These are phyloP conservation scores for Ypsolopha scabrella DNA, from an alignment of 2,888 invertebrate genomes.

Conservation along the genomic window DNA sequence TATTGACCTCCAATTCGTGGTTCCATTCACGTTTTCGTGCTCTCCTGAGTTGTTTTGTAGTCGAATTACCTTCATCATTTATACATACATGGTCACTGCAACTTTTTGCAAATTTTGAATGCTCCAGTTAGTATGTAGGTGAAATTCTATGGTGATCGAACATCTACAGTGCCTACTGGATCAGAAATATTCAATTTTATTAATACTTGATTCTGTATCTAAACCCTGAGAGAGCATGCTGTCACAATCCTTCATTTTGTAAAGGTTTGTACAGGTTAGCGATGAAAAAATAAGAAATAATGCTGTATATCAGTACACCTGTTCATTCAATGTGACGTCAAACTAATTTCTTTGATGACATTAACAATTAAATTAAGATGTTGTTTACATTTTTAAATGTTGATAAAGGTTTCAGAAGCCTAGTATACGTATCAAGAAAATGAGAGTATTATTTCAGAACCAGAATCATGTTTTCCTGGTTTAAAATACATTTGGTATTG, in stretches of 20 bases:
- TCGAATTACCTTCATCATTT: constrained; percentile 7
- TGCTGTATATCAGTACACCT: background rate
- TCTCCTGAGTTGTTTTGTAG: constrained; percentile 20
- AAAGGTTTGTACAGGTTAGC: no score
- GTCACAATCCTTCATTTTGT: no score
- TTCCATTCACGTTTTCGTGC: constrained; percentile 23
- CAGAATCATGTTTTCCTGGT: no score
- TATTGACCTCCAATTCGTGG: constrained; percentile 57
- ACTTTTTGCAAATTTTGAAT: constrained; percentile 9
- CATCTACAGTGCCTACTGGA: constrained; percentile 14
- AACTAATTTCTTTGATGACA: no score
- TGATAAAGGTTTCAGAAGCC: no score
- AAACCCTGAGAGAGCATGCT: background rate
- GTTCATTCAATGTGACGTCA: background rate
- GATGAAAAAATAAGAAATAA: no score
- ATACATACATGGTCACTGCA: background rate
- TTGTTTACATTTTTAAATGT: no score
- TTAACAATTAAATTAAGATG: no score
- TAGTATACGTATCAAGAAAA: no score
- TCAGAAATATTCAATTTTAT: constrained; percentile 10
- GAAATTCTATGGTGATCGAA: constrained; percentile 38
- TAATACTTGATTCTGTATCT: background rate
- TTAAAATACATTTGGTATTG: no score
- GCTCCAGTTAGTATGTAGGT: constrained; percentile 38
- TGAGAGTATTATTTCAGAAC: no score